phyloP scores from a whole-genome alignment of 1,140 invertebrate genomes.

The Drosophila oshimai region DNA sequence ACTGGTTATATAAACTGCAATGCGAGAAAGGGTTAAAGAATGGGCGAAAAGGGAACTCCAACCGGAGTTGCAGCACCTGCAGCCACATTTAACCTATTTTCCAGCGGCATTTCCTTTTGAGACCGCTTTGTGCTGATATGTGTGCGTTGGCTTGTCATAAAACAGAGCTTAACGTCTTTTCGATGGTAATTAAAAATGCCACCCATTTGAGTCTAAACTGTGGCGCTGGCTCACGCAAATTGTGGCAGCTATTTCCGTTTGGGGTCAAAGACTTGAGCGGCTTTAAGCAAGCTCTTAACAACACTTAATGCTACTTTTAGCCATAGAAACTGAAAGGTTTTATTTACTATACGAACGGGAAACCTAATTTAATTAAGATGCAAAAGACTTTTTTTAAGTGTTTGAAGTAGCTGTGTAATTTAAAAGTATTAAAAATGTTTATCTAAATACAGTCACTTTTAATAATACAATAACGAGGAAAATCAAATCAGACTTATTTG shows the following conservation, averaged over 20 bases:
- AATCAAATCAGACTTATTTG: too few species aligned
- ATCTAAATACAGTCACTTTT: too few species aligned
- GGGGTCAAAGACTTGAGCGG: constrained; percentile 27
- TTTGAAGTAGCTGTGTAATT: too few species aligned
- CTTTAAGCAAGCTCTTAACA: background rate
- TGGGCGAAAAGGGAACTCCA: constrained; percentile 1
- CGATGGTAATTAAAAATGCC: constrained; percentile 66
- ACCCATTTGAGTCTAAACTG: constrained; percentile 9
- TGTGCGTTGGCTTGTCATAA: constrained; percentile 34
- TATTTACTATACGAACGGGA: background rate
- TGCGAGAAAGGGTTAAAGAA: background rate
- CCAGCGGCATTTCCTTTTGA: constrained; percentile 40
- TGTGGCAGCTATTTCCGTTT: background rate
- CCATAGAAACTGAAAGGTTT: background rate
- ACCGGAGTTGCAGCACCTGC: constrained; percentile 37
- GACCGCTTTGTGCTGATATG: background rate
- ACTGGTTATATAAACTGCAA: constrained; percentile 23
- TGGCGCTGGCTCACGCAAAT: background rate
- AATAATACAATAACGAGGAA: too few species aligned
- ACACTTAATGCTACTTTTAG: background rate
- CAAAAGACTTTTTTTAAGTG: too few species aligned
- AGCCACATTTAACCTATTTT: constrained; percentile 60
- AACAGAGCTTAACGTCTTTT: constrained; percentile 43
- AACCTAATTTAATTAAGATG: background rate
- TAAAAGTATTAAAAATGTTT: too few species aligned